Evolutionary conservation across 30 jellyfish, hydroid and myxozoan species (phyloP), one percentile per base, ranked within the genome.

Genomic region (Cassiopea andromeda): DNA sequence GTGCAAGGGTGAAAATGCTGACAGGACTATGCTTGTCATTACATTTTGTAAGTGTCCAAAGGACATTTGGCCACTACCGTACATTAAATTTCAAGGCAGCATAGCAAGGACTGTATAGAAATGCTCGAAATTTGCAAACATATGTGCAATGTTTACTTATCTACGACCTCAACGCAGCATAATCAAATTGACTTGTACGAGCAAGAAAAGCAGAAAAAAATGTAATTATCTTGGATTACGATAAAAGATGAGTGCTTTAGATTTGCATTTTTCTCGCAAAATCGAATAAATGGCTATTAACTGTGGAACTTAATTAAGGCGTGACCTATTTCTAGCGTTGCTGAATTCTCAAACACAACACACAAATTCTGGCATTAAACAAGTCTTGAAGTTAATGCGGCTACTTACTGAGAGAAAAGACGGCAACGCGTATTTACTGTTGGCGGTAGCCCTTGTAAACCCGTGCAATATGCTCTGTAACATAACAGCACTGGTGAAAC

Each of bases 151-250:
- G 73, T 13, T 17, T 17, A 64, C 73, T 17, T 64, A 64, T 64
- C 73, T 5, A 64, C 8, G 15, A 64, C 73, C 27, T 14, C 15
- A 5, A 5, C 73, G 43, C 73, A 64, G 73, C 43, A 5, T 64
- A 64, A 64, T 64, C 43, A 64, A 64, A 64, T 64, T 64, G 73
- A 14, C 73, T 0, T 64, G 43, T 14, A 9, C 15, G 73, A 64
- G 43, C 73, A 64, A 2, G 43, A 64, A 64, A 64, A 64, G 19
- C 73, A 5, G 43, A 64, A 9, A 7, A 14, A 7, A 64, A 64
- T 9, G 73, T 64, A 64, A 64, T 64, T 64, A 64, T 4, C 73
- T 17, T 64, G 73, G 73, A 64, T 64, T 64, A 64, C 73, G 73
- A 64, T 64, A 64, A 64, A 64, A 17, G 73, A 64, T 13, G 43